Evolutionary conservation across 2,888 invertebrate species (phyloP).

Genomic region (Xestia xanthographa): DNA sequence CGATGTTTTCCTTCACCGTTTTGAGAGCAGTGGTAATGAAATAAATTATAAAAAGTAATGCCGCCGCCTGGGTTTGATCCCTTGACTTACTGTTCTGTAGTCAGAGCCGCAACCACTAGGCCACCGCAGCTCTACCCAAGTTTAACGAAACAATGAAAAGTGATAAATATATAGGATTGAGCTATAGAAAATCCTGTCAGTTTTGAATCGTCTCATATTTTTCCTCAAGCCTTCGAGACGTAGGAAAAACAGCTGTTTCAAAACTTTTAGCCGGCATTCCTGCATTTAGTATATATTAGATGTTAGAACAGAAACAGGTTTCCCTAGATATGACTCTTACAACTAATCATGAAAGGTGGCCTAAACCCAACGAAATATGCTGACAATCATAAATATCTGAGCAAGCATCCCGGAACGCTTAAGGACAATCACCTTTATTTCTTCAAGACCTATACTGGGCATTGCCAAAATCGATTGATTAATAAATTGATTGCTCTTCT

Average conservation of each 20-base stretch:
- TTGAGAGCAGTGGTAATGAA: too few species aligned
- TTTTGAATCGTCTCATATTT: too few species aligned
- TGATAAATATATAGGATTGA: not conserved
- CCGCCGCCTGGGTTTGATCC: too few species aligned
- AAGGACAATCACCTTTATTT: not conserved
- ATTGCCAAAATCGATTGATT: conserved; percentile 14
- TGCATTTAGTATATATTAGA: not conserved
- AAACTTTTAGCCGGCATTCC: not conserved
- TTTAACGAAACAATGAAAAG: too few species aligned
- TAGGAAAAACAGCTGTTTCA: not conserved
- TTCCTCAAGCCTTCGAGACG: not conserved
- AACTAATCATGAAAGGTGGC: too few species aligned
- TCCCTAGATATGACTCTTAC: too few species aligned
- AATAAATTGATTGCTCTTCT: conserved; percentile 9
- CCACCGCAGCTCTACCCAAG: too few species aligned
- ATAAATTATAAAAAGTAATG: too few species aligned
- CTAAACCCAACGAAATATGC: not conserved
- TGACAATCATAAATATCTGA: not conserved
- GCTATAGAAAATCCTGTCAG: not conserved
- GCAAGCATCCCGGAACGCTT: not conserved
- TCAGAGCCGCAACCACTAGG: too few species aligned
- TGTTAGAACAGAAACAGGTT: not conserved
- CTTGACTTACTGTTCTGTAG: too few species aligned
- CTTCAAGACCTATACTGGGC: not conserved
- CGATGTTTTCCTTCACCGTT: too few species aligned